Evolutionary conservation across 2,888 invertebrate species (phyloP), one percentile per base, ranked within the genome.

Genomic region (Norana najaformis): DNA sequence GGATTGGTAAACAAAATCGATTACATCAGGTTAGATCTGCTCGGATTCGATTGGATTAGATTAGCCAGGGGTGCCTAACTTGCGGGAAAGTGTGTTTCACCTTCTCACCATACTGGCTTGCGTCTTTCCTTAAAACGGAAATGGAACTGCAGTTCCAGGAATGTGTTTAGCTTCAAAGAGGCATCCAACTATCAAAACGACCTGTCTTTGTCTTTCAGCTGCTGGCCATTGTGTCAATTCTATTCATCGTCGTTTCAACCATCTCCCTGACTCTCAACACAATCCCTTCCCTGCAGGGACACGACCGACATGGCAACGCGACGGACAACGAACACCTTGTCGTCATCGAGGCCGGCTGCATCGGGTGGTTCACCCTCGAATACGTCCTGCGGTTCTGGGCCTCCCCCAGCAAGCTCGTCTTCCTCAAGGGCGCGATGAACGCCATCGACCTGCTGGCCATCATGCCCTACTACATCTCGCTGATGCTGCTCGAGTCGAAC

Each of bases 331-430:
- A 93, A 69, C 93, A 94, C 38, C 97, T 99, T 96, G 98, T 98
- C 95, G 97, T 98, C 97, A 97, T 99, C 95, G 99, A 99, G 96
- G 98, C 98, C 93, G 98, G 99, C 94, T 99, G 99, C 96, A 99
- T 99, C 96, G 98, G 98, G 94, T 99, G 99, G 99, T 99, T 99
- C 96, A 99, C 99, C 93, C 96, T 99, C 95, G 99, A 99, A 96
- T 99, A 99, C 96, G 96, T 97, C 94, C 96, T 98, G 94, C 95
- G 99, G 99, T 96, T 99, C 99, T 96, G 96, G 97, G 94, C 96
- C 98, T 94, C 97, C 99, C 99, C 99, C 95, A 98, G 98, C 96
- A 99, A 99, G 96, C 98, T 98, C 98, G 98, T 98, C 96, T 99
- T 99, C 96, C 98, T 99, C 96, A 99, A 99, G 96, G 98, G 98